Evolutionary conservation across 1,140 invertebrate genomes (phyloP), one percentile per base, ranked within the genome.

Genomic region (Eurosta solidaginis): DNA sequence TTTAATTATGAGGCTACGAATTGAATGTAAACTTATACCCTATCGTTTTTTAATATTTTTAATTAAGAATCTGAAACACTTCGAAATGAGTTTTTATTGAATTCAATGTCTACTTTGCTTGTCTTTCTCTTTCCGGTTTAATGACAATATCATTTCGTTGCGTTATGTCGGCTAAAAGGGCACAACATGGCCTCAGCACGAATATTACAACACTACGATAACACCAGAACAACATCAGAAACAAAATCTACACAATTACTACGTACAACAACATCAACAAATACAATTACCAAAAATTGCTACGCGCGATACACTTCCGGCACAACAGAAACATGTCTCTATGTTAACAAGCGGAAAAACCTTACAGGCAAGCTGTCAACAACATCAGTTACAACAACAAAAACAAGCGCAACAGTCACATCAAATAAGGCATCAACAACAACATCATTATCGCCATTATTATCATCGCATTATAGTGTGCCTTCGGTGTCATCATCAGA

Each of bases 121-220:
- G 4, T 22, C 1, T 68, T 9, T 40, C 9, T 42, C 6, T 59
- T 68, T 40, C 59, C 59, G 59, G 59, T 40, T 59, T 59, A 17
- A 59, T 33, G 54, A 29, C 4, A 22, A 9, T n/a, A n/a, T n/a
- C n/a, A n/a, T n/a, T n/a, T n/a, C 12, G 12, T 6, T 59, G 54
- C 12, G 45, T 20, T 52, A 50, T 75, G 79, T 40, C 47, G 49
- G 77, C 63, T 80, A 84, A 50, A 33, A 86, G 85, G 85, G 85
- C 85, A 86, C 85, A 86, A 86, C 85, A 86, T 86, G 85, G 85
- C 85, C 85, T 85, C 85, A 86, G 85, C 85, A 86, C 83, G 86
- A 83, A 85, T 85, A 85, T 85, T 82, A 83, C 85, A 84, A 85
- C 86, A 85, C 84, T 84, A 86, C 84, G 85, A 83, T 83, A 85